Evolutionary conservation across 2,797 vertebrate species (phyloP), one percentile per base, ranked within the genome.

Genomic region (Loriculus beryllinus): DNA sequence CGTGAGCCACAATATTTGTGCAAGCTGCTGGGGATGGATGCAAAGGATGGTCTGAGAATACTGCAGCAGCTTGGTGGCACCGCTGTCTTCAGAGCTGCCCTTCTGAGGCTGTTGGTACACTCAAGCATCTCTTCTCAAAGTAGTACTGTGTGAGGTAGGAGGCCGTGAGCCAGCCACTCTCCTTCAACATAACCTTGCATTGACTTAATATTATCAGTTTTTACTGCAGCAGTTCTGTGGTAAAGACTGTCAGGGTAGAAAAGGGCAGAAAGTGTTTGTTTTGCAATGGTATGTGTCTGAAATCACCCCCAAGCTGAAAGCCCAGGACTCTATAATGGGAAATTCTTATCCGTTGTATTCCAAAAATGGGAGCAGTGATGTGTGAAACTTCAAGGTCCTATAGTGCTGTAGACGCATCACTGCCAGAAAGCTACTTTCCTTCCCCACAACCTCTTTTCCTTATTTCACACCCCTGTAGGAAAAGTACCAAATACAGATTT

Each of bases 131-230:
- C 31, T 68, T 62, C 43, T 20, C 14, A 49, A 79, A 56, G 3
- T 17, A 20, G 26, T 1, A 3, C 31, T 22, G 21, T 5, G 5
- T 17, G 29, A 40, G 14, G 39, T 20, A 29, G 26, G 31, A 37
- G 60, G 26, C 29, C 5, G 56, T 3, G 45, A 10, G 31, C 1
- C 64, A 70, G 60, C 18, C 0, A 3, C 39, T 45, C 33, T 63
- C 15, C 16, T 15, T 3, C 1, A 2, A 12, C 2, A 7, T 6
- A 20, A 19, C 39, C 45, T 47, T 6, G 0, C 16, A 2, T 3
- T 6, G 14, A 17, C 47, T 93, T 23, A 3, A 83, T n/a, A 21
- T 37, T 25, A 33, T 60, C 3, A 4, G 5, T n/a, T 52, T 74
- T 70, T 22, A 12, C 5, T 40, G 39, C 43, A 33, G 59, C 48